phyloP scores from a whole-genome alignment of 2,888 invertebrate genomes.

The Drosophila pseudotakahashii region DNA sequence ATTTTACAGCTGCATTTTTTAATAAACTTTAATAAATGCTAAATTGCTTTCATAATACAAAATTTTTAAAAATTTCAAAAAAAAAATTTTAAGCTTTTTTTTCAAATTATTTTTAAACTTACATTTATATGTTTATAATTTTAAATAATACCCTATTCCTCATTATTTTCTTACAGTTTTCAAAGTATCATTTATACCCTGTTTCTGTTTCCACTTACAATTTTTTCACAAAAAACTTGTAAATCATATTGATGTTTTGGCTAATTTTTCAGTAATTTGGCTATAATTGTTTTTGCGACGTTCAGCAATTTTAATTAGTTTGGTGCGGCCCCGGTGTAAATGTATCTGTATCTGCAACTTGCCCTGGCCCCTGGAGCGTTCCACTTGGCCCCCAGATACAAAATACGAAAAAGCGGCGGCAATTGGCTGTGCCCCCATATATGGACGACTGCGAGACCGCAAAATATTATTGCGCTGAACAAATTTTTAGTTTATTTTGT shows the following conservation, averaged over 20 bases:
- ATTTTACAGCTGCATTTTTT: too few relatives aligned
- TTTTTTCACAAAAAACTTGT: background rate
- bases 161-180: too few relatives aligned
- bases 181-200: too few relatives aligned
- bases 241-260: constrained; percentile 24
- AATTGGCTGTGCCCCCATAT: constrained; percentile 50
- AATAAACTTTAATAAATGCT: too few relatives aligned
- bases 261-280: constrained; percentile 46
- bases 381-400: constrained; percentile 44
- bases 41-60: too few relatives aligned
- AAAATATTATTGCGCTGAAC: constrained; percentile 62
- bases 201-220: background rate
- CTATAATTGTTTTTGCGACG: constrained; percentile 46
- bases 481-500: constrained; percentile 72
- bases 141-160: too few relatives aligned
- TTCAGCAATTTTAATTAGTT: constrained; percentile 60
- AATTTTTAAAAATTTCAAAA: too few relatives aligned
- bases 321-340: constrained; percentile 20
- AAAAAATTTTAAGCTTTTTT: too few relatives aligned
- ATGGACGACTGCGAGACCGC: constrained; percentile 40
- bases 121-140: too few relatives aligned
- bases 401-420: constrained; percentile 9
- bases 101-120: too few relatives aligned
- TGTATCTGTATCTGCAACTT: constrained; percentile 23
- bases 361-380: constrained; percentile 26